Evolutionary conservation across 1,140 invertebrate species (phyloP), one percentile per base, ranked within the genome.

Genomic region (Nilaparvata lugens): DNA sequence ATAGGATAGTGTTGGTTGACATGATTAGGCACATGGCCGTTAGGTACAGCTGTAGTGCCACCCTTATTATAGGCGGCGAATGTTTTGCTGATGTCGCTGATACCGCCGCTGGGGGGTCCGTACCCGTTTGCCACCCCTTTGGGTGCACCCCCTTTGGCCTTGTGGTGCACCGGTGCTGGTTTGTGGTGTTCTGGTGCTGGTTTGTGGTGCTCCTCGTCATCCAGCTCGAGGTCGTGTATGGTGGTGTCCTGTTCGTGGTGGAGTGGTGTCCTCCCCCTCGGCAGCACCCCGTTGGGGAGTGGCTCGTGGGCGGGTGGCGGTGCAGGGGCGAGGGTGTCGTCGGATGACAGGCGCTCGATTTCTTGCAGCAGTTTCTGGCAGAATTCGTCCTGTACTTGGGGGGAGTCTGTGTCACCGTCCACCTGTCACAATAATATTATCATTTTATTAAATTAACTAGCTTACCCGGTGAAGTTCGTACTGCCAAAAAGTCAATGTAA

Each of bases 341-440:
- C 64, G 11, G 73, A 73, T 58, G 78, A 76, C 7, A 80, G 70
- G 21, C 79, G 78, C 58, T 80, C 75, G 71, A 84, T 80, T 61
- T 86, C 77, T 66, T 87, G 80, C 43, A 81, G 74, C 18, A 90
- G 76, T 0, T 85, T 79, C n/a, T 79, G 75, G 11, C 81, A 78
- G 69, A 90, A 89, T 65, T 89, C 85, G 11, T 83, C 79, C 67
- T 88, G 85, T 0, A 90, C 87, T n/a, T 80, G 80, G 2, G 77
- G 72, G 7, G 83, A 80, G 64, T 90, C 88, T 0, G 87, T 89
- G 67, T 91, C 88, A 0, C 89, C 88, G 67, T 91, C 88, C 9
- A 91, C 82, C 87, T 88, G 61, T 40, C 65, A 60, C 51, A 51
- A 35, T 35, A 35, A 28, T n/a, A n/a, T n/a, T n/a, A n/a, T n/a